Evolutionary conservation across 1,140 invertebrate genomes (phyloP), one percentile per base, ranked within the genome.

Genomic region (Ceratitis capitata): DNA sequence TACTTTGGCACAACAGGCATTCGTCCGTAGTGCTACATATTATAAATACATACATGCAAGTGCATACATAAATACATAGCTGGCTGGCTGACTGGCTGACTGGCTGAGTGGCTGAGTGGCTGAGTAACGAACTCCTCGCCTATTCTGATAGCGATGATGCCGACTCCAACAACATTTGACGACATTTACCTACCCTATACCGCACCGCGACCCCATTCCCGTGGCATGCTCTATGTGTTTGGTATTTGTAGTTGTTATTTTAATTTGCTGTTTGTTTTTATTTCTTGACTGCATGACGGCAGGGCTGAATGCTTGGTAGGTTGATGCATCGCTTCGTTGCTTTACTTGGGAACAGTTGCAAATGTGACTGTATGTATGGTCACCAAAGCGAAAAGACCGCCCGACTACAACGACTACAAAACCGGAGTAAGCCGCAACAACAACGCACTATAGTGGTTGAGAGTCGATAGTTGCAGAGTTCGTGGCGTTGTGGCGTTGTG

Each of bases 341-440:
- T 16, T 32, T 29, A 16, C 10, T 69, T 69, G n/a, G n/a, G n/a
- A n/a, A n/a, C 61, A 69, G 35, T 69, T 69, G 16, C 10, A 69
- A 69, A 69, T 69, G 61, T 69, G 61, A 35, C 29, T 69, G 61
- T 39, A 78, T n/a, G n/a, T n/a, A n/a, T n/a, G n/a, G 69, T 78
- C 69, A 78, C 23, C 69, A 78, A 45, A 78, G 69, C 45, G 69
- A 78, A 78, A 78, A 78, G 69, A 19, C 23, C 9, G 69, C 10
- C 69, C 14, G 69, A 78, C 39, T n/a, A 32, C 58, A 61, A 61
- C 4, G n/a, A 32, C 19, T 19, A 78, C 16, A 61, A 53, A 10
- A 61, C 5, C 3, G 19, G n/a, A 26, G 19, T 23, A 47, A 78
- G 12, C 69, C 42, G 39, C 39, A 78, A 45, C 39, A 69, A 7